Evolutionary conservation across 2,113 vertebrate species (phyloP), one percentile per base, ranked within the genome.

Genomic region (Candoia aspera): DNA sequence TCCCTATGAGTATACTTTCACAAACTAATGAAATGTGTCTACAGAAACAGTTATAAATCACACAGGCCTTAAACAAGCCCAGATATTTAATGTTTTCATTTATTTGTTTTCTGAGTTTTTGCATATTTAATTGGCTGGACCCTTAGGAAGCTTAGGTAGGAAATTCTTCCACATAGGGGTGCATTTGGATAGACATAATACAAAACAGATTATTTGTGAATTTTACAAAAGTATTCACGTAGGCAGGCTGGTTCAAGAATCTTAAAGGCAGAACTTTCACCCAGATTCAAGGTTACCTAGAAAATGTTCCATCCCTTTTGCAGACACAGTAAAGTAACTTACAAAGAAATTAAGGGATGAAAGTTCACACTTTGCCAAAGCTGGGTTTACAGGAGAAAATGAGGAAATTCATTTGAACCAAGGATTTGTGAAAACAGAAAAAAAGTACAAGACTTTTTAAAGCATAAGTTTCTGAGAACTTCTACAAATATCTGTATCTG

Each of bases 111-210:
- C 79, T 58, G 3, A 24, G 15, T 68, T 89, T 73, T 64, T 86
- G 33, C 2, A 49, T 84, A 49, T 42, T 83, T 88, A 60, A 58
- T 83, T 21, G 42, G 59, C 84, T 42, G 59, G 29, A 9, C 13
- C 4, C 58, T 68, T 29, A 55, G 49, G 23, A 68, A 91, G 13
- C 49, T 95, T 37, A 93, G 95, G 94, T 93, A 96, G 95, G 92
- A 94, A 94, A 95, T 95, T 95, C 87, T 95, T 96, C 95, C 94
- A 93, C 89, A 58, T 94, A 94, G 93, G 94, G 96, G 94, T 94
- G 94, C 24, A 89, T 96, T 96, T 95, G 93, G 94, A 94, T 95
- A 90, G 90, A 95, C 90, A 62, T 92, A 96, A 93, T 83, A 91
- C 1, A 85, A 87, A 90, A 91, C 91, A 94, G 92, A 92, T 94